Evolutionary conservation across 2,113 vertebrate species (phyloP).

Genomic region (Scomber scombrus): DNA sequence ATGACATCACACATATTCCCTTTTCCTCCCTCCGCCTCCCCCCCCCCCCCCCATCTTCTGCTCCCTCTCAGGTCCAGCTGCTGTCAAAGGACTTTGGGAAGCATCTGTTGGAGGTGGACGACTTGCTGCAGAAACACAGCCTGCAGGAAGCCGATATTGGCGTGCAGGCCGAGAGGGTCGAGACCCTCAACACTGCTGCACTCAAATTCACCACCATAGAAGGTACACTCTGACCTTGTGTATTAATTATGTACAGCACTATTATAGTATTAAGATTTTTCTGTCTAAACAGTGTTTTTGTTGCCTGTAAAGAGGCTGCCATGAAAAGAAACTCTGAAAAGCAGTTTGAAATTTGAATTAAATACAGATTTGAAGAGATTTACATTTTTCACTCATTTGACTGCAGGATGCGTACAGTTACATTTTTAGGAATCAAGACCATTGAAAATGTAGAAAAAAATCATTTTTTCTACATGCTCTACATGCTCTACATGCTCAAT

Average conservation of each 20-base stretch:
- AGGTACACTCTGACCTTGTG: slow-evolving; percentile 76
- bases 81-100: slow-evolving; percentile 94
- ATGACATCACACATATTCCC: not conserved
- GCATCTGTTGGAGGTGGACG: slow-evolving; percentile 94
- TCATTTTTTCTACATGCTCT: no score
- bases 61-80: slow-evolving; percentile 84
- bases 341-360: no score
- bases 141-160: slow-evolving; percentile 92
- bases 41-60: not conserved
- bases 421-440: not conserved
- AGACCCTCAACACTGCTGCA: slow-evolving; percentile 89
- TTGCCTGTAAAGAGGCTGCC: no score
- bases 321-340: no score
- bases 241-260: not conserved
- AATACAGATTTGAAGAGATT: no score
- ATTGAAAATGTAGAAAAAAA: not conserved
- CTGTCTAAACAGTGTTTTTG: not conserved
- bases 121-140: slow-evolving; percentile 94
- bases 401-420: no score
- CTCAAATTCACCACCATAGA: slow-evolving; percentile 92
- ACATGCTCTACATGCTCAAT: no score
- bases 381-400: no score
- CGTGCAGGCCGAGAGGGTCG: slow-evolving; percentile 91
- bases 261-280: not conserved
- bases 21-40: not conserved